A percentile compares a stretch with the other conserved stretches of the same genome.
Evolutionary conservation across 2,113 vertebrate species (phyloP).

Genomic region (Anoplopoma fimbria): DNA sequence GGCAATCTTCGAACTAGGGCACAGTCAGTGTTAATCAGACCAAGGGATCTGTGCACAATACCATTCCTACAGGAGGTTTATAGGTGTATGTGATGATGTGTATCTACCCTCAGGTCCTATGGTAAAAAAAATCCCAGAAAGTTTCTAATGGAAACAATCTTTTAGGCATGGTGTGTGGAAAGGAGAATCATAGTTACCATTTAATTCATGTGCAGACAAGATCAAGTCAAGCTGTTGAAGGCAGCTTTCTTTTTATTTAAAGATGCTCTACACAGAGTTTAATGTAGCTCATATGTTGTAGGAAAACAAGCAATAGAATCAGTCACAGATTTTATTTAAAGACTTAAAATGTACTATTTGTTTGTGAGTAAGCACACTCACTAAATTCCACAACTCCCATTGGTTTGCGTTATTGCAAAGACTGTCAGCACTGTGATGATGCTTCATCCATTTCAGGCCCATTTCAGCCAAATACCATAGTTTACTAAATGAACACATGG

Average conservation of each 20-base stretch:
- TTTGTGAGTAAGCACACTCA: not conserved
- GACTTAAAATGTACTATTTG: not conserved
- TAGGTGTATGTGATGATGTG: not conserved
- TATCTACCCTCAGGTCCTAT: not conserved
- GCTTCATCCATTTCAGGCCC: slow-evolving; percentile 43
- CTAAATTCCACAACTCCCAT: slow-evolving; percentile 25
- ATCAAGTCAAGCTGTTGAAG: slow-evolving; percentile 1
- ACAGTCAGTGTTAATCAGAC: not conserved
- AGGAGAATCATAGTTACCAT: not conserved
- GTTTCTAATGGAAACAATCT: not conserved
- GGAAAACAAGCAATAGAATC: not conserved
- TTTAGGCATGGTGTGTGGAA: slow-evolving; percentile 2
- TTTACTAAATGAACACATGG: slow-evolving; percentile 74
- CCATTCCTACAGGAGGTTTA: not conserved
- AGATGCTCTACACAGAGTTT: slow-evolving; percentile 6
- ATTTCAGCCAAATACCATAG: slow-evolving; percentile 44
- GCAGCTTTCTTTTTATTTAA: not conserved
- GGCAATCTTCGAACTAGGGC: not conserved
- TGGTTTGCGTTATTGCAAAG: slow-evolving; percentile 8
- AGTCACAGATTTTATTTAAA: not conserved
- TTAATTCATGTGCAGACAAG: slow-evolving; percentile 33
- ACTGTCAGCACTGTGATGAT: slow-evolving; percentile 17
- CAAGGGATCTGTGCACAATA: not conserved
- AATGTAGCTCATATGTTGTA: not conserved
- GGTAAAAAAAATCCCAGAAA: not conserved